Conservation (phyloP, 2,888 invertebrate genomes). For the Chloroclysta siterata region DNA sequence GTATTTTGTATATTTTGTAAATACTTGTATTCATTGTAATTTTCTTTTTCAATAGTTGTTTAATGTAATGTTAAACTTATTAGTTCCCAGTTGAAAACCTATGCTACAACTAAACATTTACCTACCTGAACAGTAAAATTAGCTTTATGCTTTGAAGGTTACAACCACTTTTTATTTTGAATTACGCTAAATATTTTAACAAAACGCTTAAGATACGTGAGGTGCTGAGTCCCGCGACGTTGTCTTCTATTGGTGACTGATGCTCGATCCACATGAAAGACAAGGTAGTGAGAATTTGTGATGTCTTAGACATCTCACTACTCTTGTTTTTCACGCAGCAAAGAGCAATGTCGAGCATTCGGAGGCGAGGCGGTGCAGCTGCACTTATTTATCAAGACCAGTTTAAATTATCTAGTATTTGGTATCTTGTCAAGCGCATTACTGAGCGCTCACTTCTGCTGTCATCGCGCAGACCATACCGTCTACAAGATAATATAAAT, state of each 20-base stretch:
- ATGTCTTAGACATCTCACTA: conserved; percentile 95
- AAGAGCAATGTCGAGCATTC: conserved; percentile 60
- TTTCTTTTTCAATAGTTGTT: too few relatives aligned
- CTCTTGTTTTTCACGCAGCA: conserved; percentile 97
- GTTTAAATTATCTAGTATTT: conserved; percentile 4
- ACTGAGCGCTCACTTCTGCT: neutral
- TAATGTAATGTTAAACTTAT: neutral
- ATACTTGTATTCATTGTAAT: too few relatives aligned
- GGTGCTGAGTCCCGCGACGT: conserved; percentile 31
- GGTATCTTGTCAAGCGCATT: neutral
- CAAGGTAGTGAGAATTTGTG: conserved; percentile 96
- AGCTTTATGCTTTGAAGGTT: neutral
- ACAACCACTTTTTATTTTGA: neutral
- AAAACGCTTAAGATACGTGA: conserved; percentile 16
- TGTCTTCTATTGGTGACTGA: conserved; percentile 48
- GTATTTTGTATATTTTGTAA: too few relatives aligned
- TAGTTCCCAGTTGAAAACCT: neutral
- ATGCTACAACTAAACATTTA: too few relatives aligned
- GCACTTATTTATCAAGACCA: conserved; percentile 8
- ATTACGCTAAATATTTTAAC: conserved; percentile 1
- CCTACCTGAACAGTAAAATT: too few relatives aligned
- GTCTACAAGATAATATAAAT: conserved; percentile 14
- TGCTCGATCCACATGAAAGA: conserved; percentile 95
- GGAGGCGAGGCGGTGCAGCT: conserved; percentile 25
- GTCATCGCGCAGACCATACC: neutral